phyloP scores from a whole-genome alignment of 2,888 invertebrate species.

The Pediacus dermestoides region DNA sequence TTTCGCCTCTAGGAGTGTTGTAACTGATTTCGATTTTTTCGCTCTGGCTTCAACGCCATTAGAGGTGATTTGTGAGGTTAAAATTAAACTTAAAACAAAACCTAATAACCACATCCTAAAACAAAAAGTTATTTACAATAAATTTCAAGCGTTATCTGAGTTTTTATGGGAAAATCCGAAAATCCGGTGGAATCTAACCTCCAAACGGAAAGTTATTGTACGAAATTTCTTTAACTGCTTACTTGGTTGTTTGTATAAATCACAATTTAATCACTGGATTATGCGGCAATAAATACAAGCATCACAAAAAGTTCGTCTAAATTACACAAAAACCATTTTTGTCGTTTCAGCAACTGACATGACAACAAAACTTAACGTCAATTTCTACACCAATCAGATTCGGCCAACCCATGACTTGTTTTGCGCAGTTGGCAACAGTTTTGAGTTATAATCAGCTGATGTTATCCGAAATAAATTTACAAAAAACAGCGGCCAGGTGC shows the following conservation, averaged over 20 bases:
- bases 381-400: slow-evolving; percentile 12
- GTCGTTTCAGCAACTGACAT: too few species aligned
- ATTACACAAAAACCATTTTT: too few species aligned
- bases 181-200: too few species aligned
- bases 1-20: slow-evolving; percentile 87
- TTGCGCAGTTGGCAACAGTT: slow-evolving; percentile 13
- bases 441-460: slow-evolving; percentile 5
- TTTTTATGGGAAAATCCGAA: too few species aligned
- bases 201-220: too few species aligned
- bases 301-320: too few species aligned
- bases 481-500: too few species aligned
- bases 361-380: neutral
- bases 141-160: too few species aligned
- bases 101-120: slow-evolving; percentile 15
- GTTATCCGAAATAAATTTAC: neutral
- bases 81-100: slow-evolving; percentile 6
- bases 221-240: too few species aligned
- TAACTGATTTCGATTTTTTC: slow-evolving; percentile 74
- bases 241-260: too few species aligned
- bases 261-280: too few species aligned
- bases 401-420: slow-evolving; percentile 11
- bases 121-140: slow-evolving; percentile 3
- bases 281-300: too few species aligned
- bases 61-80: neutral
- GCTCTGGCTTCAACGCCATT: slow-evolving; percentile 34